phyloP scores from a whole-genome alignment of 2,888 invertebrate species.

The Yponomeuta malinellus region DNA sequence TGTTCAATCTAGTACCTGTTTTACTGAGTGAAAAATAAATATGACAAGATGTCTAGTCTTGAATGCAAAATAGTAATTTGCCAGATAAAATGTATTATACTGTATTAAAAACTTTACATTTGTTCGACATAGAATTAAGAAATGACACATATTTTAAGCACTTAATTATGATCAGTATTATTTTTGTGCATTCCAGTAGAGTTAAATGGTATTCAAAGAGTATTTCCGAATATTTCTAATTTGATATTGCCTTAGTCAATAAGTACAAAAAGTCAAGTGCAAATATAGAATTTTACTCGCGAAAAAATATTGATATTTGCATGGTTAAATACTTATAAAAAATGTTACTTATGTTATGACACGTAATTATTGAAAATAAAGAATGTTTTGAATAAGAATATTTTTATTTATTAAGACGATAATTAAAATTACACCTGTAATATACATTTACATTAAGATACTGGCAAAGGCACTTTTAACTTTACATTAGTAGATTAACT shows the following conservation, averaged over 20 bases:
- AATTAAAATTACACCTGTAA: background rate
- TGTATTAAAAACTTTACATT: background rate
- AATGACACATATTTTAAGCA: background rate
- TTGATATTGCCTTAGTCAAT: constrained; percentile 45
- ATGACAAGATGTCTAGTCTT: no score
- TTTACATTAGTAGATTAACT: background rate
- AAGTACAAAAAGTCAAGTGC: constrained; percentile 14
- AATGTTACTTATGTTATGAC: background rate
- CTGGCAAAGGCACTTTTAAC: background rate
- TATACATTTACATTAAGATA: background rate
- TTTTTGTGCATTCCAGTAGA: background rate
- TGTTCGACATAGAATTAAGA: background rate
- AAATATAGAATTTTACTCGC: constrained; percentile 15
- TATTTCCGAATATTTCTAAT: constrained; percentile 61
- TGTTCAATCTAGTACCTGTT: background rate
- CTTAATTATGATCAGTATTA: background rate
- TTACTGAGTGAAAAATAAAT: no score
- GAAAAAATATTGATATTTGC: constrained; percentile 15
- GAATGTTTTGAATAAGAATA: background rate
- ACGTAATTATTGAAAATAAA: no score
- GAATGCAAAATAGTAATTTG: no score
- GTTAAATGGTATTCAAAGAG: constrained; percentile 59
- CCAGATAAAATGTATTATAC: no score
- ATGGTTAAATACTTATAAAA: constrained; percentile 9
- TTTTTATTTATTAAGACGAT: background rate